These are phyloP conservation scores for Callospermophilus lateralis DNA, from an alignment of 2,113 vertebrate genomes.

Conservation along the genomic window DNA sequence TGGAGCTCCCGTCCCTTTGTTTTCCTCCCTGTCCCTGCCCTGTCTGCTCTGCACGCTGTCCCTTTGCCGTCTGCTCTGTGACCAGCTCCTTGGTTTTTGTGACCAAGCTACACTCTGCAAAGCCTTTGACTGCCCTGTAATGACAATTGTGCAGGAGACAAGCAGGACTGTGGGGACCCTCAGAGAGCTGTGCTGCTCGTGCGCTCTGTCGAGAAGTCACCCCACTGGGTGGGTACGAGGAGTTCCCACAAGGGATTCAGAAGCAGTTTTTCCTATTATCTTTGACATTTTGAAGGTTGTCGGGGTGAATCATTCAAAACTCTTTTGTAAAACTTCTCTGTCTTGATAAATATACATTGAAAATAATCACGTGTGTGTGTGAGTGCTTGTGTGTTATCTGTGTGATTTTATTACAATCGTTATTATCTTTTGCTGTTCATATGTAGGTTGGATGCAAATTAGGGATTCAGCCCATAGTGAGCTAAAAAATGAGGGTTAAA, in stretches of 20 bases:
- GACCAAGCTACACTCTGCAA: not conserved
- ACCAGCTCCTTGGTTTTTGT: not conserved
- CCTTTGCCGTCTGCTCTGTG: rapidly evolving
- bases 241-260: not conserved
- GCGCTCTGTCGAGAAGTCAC: too few relatives aligned
- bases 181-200: not conserved
- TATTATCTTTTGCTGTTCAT: not conserved
- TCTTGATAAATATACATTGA: not conserved
- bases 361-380: not conserved
- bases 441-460: not conserved
- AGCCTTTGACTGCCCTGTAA: not conserved
- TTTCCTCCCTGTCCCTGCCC: not conserved
- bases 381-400: rapidly evolving
- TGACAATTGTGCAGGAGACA: rapidly evolving
- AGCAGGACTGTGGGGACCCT: not conserved
- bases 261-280: not conserved
- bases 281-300: not conserved
- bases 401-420: not conserved
- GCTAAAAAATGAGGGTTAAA: not conserved
- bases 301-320: not conserved
- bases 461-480: not conserved
- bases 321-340: not conserved
- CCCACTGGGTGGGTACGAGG: not conserved
- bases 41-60: rapidly evolving
- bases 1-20: rapidly evolving